Base-by-base conservation (phyloP, 2,888 invertebrate genomes). In the Eupeodes latifasciatus region DNA sequence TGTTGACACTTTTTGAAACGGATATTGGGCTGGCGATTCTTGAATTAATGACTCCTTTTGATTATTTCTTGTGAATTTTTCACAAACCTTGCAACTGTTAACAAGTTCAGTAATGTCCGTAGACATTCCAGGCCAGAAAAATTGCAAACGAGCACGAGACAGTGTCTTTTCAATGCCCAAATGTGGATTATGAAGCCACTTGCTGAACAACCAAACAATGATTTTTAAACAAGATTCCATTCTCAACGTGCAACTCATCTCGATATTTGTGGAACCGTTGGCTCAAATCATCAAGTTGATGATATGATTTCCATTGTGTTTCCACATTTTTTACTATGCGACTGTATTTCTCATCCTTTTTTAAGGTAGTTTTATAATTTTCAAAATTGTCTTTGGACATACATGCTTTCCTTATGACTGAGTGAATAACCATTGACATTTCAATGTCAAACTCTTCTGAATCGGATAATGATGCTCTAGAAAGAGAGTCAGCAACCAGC, bases 31-130 rank as follows among this genome's bases (percentile, higher is more conserved):
- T 10, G 10, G 27, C 5, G 47, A 6, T n/a, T 61, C 71, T 27
- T 72, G 62, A 62, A 44, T 51, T 55, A 75, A 61, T 47, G 61
- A 34, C 55, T 82, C 62, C 16, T 76, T 82, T 55, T 69, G 69
- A 62, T n/a, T 53, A 67, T 76, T 69, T 55, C 82, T 11, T 27
- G 36, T 77, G 34, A 82, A 82, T 34, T 82, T 67, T 62, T 82
- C 71, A 19, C 57, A 82, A 55, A 67, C 36, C 4, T 11, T 51
- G 12, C 76, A 82, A n/a, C 16, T 11, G 16, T 27, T 5, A 67
- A 82, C 57, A 11, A 76, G 44, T 49, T 81, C 44, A 12, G 57
- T 75, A 34, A 81, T 76, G 36, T 81, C 12, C n/a, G 9, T 19
- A 2, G 59, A 47, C 75, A 61, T 75, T 44, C 57, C 49, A 5